Percentiles rank a stretch among this genome's conserved stretches.
These are phyloP conservation scores for Nannospalax galili DNA, from an alignment of 2,113 vertebrate species.

Conservation along the genomic window DNA sequence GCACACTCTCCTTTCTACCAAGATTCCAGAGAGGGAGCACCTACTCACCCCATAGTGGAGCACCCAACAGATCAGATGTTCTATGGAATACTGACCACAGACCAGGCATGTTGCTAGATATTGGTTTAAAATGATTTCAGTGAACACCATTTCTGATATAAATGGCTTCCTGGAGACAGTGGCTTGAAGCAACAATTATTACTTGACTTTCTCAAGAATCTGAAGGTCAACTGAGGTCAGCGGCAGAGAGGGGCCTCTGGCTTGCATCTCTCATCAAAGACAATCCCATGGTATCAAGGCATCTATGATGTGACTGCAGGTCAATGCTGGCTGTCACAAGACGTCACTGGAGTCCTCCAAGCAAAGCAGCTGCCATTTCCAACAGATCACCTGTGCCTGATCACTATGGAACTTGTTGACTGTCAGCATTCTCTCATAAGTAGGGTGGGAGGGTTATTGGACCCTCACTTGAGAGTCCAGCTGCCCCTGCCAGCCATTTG, in stretches of 20 bases:
- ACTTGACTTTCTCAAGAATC: background rate
- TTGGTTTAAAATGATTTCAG: background rate
- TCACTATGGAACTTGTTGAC: too few species aligned
- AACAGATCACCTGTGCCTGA: too few species aligned
- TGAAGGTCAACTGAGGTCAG: background rate
- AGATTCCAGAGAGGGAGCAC: background rate
- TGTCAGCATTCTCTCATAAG: too few species aligned
- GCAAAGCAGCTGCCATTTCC: background rate
- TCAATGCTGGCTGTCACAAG: background rate
- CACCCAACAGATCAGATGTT: background rate
- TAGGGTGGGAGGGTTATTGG: too few species aligned
- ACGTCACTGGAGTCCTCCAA: too few species aligned
- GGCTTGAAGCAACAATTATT: background rate
- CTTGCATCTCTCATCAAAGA: background rate
- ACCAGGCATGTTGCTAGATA: background rate
- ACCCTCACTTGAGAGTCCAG: background rate
- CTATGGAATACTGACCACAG: background rate
- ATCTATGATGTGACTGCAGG: rapidly evolving
- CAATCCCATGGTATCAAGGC: background rate
- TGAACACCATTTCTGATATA: background rate
- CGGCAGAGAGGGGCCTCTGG: background rate
- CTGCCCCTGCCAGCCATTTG: background rate
- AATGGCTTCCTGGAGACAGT: background rate
- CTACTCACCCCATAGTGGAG: background rate
- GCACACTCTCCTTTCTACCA: background rate